Evolutionary conservation across 2,113 vertebrate genomes (phyloP).

Genomic region (Fulica atra): DNA sequence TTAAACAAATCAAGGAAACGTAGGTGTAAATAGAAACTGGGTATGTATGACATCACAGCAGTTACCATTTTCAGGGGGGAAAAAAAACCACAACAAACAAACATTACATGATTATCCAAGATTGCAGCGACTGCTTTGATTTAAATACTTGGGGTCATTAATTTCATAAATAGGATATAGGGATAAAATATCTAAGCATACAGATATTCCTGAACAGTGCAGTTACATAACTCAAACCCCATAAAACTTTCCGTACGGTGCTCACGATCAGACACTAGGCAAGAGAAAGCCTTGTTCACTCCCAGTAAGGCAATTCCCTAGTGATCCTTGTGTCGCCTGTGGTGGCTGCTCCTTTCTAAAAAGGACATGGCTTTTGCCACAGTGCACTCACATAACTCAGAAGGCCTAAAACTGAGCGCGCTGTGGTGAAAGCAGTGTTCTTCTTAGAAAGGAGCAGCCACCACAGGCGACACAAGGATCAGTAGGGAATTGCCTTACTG

Average conservation of each 20-base stretch:
- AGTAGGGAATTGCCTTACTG: not conserved
- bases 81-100: not conserved
- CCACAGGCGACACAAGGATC: not conserved
- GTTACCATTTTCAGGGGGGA: not conserved
- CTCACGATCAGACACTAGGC: not conserved
- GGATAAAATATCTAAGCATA: not conserved
- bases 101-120: not conserved
- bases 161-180: not conserved
- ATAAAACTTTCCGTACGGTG: not conserved
- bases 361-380: not conserved
- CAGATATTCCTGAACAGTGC: not conserved
- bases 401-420: not conserved
- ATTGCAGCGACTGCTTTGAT: not conserved
- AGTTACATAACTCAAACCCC: not conserved
- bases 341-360: not conserved
- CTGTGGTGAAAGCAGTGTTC: not conserved
- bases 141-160: not conserved
- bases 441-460: not conserved
- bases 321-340: not conserved
- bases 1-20: not conserved
- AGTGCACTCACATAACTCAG: not conserved
- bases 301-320: not conserved
- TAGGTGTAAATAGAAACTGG: not conserved
- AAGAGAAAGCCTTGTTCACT: not conserved
- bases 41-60: not conserved